Percentiles rank a stretch among this genome's conserved stretches.
Conservation (phyloP, 2,797 vertebrate genomes). For the Rhinella marina region DNA sequence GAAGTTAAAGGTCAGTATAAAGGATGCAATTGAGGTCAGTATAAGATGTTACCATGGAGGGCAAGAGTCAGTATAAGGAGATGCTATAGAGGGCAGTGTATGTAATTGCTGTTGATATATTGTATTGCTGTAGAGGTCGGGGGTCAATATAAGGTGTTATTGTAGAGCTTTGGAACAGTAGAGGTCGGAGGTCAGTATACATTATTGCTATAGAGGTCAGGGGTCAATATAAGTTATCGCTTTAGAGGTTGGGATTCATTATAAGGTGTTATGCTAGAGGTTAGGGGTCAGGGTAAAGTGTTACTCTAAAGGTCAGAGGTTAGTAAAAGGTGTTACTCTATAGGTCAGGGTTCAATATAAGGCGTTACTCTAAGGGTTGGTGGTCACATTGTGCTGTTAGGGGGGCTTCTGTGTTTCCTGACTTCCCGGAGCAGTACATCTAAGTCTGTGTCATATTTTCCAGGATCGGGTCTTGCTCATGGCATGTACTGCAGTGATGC, state of each 20-base stretch:
- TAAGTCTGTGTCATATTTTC: not conserved
- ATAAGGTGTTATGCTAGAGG: too few relatives aligned
- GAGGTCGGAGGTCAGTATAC: not conserved
- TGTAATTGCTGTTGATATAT: too few relatives aligned
- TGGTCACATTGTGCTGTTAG: not conserved
- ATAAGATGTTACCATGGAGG: not conserved
- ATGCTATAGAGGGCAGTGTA: not conserved
- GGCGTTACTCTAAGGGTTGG: too few relatives aligned
- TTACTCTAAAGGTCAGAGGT: not conserved
- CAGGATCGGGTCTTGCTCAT: not conserved
- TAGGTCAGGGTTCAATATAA: too few relatives aligned
- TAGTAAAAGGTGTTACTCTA: not conserved
- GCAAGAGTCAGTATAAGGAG: not conserved
- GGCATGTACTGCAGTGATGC: not conserved
- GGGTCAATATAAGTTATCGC: not conserved
- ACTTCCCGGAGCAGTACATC: not conserved
- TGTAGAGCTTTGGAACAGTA: not conserved
- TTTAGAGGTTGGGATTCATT: not conserved
- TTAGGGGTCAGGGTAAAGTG: not conserved
- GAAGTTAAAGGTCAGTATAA: not conserved
- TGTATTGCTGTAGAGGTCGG: not conserved
- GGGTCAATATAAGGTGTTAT: not conserved
- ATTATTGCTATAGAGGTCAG: not conserved
- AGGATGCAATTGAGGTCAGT: not conserved
- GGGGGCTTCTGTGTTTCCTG: not conserved